phyloP scores from a whole-genome alignment of 2,113 vertebrate genomes.

The Charina bottae region DNA sequence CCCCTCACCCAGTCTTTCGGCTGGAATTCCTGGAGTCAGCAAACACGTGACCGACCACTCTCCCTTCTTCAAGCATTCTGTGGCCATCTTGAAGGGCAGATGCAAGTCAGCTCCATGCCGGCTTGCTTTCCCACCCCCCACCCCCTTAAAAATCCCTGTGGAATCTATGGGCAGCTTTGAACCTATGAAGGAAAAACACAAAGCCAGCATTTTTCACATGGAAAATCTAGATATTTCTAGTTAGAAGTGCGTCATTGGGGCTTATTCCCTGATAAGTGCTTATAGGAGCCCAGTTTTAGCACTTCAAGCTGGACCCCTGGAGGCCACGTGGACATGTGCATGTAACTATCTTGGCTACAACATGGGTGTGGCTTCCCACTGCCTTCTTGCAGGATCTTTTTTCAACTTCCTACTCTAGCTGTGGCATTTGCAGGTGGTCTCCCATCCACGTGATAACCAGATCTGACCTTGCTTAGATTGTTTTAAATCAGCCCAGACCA shows the following conservation, averaged over 20 bases:
- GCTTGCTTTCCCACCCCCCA: no score
- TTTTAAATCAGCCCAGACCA: not conserved
- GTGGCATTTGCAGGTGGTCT: not conserved
- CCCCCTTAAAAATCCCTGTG: not conserved
- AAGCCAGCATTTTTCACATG: not conserved
- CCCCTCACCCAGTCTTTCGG: not conserved
- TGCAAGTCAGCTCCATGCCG: not conserved
- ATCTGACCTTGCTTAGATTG: not conserved
- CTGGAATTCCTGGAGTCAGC: constrained; percentile 19
- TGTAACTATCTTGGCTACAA: not conserved
- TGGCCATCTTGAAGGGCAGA: not conserved
- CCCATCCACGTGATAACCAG: not conserved
- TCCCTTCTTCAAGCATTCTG: constrained; percentile 20
- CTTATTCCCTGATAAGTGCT: not conserved
- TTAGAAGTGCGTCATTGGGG: not conserved
- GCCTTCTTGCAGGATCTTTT: not conserved
- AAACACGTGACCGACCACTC: not conserved
- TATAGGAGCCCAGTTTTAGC: not conserved
- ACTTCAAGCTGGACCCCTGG: not conserved
- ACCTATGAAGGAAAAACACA: not conserved
- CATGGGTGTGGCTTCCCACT: not conserved
- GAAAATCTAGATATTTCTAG: not conserved
- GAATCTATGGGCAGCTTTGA: not conserved
- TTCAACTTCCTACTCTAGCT: not conserved
- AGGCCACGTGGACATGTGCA: not conserved